Percentiles rank a stretch among this genome's conserved stretches.
These are phyloP conservation scores for Oophaga sylvatica DNA, from an alignment of 2,797 vertebrate genomes.

Conservation along the genomic window DNA sequence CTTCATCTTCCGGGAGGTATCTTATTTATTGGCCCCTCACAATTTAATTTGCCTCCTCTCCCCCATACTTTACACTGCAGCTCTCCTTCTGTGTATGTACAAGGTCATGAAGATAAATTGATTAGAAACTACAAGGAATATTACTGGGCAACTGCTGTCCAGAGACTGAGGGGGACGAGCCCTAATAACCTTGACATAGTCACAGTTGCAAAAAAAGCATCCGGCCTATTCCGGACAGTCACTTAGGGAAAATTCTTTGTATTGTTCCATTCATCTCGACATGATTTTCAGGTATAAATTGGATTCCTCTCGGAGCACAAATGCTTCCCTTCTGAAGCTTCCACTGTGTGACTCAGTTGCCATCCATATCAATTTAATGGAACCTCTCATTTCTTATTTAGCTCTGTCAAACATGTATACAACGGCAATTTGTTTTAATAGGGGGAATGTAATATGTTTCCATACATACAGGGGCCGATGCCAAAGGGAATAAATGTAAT, in stretches of 20 bases:
- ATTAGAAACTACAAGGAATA: no score
- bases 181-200: neutral
- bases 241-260: neutral
- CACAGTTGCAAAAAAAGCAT: neutral
- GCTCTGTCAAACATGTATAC: constrained; percentile 40
- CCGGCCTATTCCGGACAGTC: neutral
- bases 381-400: constrained; percentile 40
- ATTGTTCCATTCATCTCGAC: neutral
- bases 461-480: neutral
- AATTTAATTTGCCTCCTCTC: no score
- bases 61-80: no score
- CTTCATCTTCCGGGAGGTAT: no score
- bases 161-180: no score
- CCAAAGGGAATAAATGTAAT: constrained; percentile 15
- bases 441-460: constrained; percentile 10
- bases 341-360: neutral
- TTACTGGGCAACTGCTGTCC: no score
- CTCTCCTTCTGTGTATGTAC: no score
- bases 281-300: neutral
- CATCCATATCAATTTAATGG: constrained; percentile 27
- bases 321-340: neutral
- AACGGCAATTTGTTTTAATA: constrained; percentile 27
- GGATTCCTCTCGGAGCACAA: neutral
- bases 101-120: no score
- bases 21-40: no score